phyloP scores from a whole-genome alignment of 2,797 vertebrate genomes.

The Capromys pilorides region DNA sequence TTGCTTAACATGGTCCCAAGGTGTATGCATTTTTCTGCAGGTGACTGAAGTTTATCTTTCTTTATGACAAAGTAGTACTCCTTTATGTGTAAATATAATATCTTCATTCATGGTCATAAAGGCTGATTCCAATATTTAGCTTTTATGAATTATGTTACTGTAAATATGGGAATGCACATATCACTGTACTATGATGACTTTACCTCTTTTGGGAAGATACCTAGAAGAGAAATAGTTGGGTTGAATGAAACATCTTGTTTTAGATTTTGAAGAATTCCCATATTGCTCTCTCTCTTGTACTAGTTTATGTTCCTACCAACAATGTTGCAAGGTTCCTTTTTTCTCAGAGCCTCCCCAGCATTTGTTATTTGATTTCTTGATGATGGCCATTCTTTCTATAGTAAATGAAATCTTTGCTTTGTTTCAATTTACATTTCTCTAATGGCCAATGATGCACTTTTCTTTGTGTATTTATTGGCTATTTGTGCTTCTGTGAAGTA shows the following conservation, averaged over 20 bases:
- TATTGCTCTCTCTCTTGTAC: not conserved
- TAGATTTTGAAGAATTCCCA: not conserved
- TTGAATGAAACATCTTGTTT: not conserved
- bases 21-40: not conserved
- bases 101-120: not conserved
- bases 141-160: not conserved
- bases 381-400: not conserved
- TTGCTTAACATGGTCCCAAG: not conserved
- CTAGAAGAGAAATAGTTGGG: not conserved
- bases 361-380: not conserved
- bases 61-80: not conserved
- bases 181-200: not conserved
- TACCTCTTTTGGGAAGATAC: not conserved
- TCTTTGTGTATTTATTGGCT: not conserved
- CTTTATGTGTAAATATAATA: not conserved
- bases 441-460: not conserved
- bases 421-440: not conserved
- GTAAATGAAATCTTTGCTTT: not conserved
- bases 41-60: not conserved
- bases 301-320: not conserved
- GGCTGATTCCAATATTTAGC: not conserved
- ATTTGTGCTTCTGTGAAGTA: not conserved
- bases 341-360: not conserved
- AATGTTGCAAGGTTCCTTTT: not conserved
- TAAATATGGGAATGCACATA: not conserved